Conservation (phyloP, 2,797 vertebrate genomes). For the Ctenopoma multispine region DNA sequence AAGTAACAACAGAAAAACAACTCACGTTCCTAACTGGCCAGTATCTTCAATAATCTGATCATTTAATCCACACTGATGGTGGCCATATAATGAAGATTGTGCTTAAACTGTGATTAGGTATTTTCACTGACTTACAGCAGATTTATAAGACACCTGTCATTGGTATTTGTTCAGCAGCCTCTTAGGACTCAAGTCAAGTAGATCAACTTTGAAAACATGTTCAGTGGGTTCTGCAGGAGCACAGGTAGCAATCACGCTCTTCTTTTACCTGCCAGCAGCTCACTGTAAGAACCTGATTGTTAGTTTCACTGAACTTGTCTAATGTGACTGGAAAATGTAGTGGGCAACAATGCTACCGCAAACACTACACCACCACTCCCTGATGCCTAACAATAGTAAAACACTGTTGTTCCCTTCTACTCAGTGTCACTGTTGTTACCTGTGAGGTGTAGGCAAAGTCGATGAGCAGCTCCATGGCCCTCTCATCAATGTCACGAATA, state of each 20-base stretch:
- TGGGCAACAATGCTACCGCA: background rate
- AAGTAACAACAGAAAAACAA: no score
- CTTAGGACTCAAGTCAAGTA: background rate
- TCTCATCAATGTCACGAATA: conserved; percentile 97
- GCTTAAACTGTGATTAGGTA: no score
- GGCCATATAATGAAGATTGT: no score
- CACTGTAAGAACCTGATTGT: background rate
- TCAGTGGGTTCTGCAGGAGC: background rate
- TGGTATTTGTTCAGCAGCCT: background rate
- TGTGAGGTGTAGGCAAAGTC: conserved; percentile 99
- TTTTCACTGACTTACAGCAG: background rate
- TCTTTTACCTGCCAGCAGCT: background rate
- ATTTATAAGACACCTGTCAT: background rate
- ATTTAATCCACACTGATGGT: no score
- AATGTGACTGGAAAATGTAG: background rate
- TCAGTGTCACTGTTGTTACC: conserved; percentile 72
- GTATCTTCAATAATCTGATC: no score
- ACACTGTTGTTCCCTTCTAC: background rate
- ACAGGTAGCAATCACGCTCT: background rate
- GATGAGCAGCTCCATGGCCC: conserved; percentile 98
- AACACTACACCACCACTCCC: background rate
- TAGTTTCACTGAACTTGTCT: background rate
- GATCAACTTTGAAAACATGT: background rate
- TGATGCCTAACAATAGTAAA: background rate
- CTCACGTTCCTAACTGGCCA: no score